These are phyloP conservation scores for Agapornis roseicollis DNA, from an alignment of 2,113 vertebrate genomes.

Conservation along the genomic window DNA sequence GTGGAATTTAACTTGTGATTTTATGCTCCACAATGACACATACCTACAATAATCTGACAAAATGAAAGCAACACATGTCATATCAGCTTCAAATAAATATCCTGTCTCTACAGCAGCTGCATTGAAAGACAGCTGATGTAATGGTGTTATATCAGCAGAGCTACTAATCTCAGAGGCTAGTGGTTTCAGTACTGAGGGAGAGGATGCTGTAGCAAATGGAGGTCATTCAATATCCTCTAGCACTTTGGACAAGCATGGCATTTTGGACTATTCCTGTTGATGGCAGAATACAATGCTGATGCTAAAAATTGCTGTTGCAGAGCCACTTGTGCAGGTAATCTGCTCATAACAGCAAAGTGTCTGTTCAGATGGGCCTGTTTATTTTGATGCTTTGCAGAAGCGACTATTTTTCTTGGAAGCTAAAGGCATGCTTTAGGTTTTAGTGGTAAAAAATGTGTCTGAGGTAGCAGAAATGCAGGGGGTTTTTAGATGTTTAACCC, in stretches of 20 bases:
- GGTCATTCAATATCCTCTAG: background rate
- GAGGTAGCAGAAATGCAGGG: background rate
- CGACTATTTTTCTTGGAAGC: background rate
- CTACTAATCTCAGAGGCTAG: background rate
- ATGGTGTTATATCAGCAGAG: constrained; percentile 8
- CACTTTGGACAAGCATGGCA: background rate
- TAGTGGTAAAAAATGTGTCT: background rate
- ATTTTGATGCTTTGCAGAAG: background rate
- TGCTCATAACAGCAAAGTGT: background rate
- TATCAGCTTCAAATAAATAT: constrained; percentile 10
- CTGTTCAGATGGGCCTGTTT: background rate
- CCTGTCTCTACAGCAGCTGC: background rate
- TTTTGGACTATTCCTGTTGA: background rate
- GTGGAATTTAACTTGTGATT: background rate
- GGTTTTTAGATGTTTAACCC: background rate
- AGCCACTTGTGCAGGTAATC: background rate
- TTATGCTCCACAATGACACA: background rate
- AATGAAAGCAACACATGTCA: background rate
- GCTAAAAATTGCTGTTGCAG: background rate
- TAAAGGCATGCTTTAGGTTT: background rate
- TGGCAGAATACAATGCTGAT: background rate
- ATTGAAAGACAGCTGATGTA: constrained; percentile 4
- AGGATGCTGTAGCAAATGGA: background rate
- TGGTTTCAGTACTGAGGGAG: background rate
- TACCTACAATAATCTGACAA: background rate